Evolutionary conservation across 2,797 vertebrate species (phyloP), one percentile per base, ranked within the genome.

Genomic region (Thunnus albacares): DNA sequence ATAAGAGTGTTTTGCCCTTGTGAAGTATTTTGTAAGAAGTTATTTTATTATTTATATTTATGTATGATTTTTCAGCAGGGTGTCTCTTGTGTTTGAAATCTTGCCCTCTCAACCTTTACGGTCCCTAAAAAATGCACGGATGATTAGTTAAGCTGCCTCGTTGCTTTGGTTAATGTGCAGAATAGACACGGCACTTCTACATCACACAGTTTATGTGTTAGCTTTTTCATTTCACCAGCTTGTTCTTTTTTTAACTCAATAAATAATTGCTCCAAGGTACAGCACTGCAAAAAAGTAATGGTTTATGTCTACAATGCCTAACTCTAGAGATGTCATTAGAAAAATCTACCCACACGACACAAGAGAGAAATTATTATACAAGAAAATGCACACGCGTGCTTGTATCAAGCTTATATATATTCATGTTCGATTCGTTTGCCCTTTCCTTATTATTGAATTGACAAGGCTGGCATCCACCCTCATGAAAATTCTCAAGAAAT

Each of bases 1-100:
- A 80, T 60, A 45, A 64, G 57, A 86, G 75, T 57, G 71, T 75
- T 88, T 83, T 87, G 75, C 47, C 65, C 71, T 79, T 90, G 68
- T 78, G 65, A 56, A 75, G 47, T 22, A 47, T 70, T 70, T 85
- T 76, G 22, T 70, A 28, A 53, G 71, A 79, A 67, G 49, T 69
- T 53, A 63, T 79, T 90, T 82, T 33, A 77, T 84, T 61, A 51
- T 77, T 70, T 80, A 62, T 75, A 67, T 72, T 65, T 53, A 30
- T 77, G 64, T 18, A 47, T 70, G n/a, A 65, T 65, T 80, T 75
- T 68, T 38, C 74, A 41, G 55, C 45, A 51, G 33, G 22, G 12
- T 26, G 66, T 75, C 67, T 77, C 3, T 59, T 30, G 18, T 79
- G 52, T 83, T 81, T 61, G 47, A 68, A 84, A 67, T 77, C 0